Evolutionary conservation across 2,797 vertebrate species (phyloP).

Genomic region (Nannoperca obscura): DNA sequence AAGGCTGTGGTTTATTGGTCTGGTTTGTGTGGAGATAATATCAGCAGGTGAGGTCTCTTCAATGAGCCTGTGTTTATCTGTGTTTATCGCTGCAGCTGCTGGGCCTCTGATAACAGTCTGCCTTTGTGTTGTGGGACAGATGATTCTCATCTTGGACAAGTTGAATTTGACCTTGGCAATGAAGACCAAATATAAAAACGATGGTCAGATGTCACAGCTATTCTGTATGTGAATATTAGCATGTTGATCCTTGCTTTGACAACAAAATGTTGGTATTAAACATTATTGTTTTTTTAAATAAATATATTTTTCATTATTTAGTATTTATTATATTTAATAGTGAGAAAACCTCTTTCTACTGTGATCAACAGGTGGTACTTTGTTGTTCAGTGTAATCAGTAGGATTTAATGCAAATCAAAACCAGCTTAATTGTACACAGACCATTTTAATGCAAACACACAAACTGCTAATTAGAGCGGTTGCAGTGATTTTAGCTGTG

Average conservation of each 20-base stretch:
- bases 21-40: constrained; percentile 80
- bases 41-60: constrained; percentile 86
- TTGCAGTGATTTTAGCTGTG: constrained; percentile 3
- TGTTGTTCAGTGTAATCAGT: constrained; percentile 7
- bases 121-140: constrained; percentile 58
- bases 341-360: not conserved
- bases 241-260: not conserved
- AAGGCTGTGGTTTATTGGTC: constrained; percentile 81
- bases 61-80: constrained; percentile 79
- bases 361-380: not conserved
- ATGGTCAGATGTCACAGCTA: constrained; percentile 17
- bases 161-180: constrained; percentile 59
- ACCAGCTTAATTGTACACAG: constrained; percentile 13
- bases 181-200: constrained; percentile 35
- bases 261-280: not conserved
- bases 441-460: constrained; percentile 29
- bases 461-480: constrained; percentile 33
- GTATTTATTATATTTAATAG: not conserved
- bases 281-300: not conserved
- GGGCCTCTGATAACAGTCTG: constrained; percentile 74
- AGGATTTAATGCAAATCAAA: constrained; percentile 13
- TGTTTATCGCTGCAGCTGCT: constrained; percentile 86
- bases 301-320: not conserved
- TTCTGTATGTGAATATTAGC: not conserved
- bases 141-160: constrained; percentile 64